Base-by-base conservation (phyloP, 2,888 invertebrate species). In the Anagyrus pseudococci region DNA sequence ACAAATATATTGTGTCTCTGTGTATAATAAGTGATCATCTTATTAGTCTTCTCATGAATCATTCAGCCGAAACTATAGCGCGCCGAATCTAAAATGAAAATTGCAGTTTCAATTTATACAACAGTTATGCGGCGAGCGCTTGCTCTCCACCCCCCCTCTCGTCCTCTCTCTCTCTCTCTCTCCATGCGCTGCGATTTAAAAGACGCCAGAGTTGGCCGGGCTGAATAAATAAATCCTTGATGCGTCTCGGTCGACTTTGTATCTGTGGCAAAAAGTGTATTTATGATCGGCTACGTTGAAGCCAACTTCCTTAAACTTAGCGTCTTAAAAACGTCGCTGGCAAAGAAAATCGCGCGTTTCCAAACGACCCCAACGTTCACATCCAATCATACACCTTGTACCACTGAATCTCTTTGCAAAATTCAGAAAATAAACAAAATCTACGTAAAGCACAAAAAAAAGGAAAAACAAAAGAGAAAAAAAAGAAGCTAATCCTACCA, bases 21-120 rank as follows among this genome's bases (percentile, higher is more conserved):
- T 2, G 2, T 8, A 15, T 2, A 2, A 37, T 13, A 37, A 37
- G 3, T 37, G 33, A 37, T 37, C 33, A 37, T 26, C 54, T 54
- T 48, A 43, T 60, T 26, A 54, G 44, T 2, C 2, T 2, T 15
- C 33, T 37, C 33, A 37, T 37, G 33, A 37, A 37, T 37, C 33
- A 37, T 37, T 37, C 33, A 37, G 33, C 33, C 33, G 8, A 37
- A 37, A 25, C 17, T 13, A 50, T n/a, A 25, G 41, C 37, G 43
- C 44, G 33, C 59, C 52, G 15, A 23, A 41, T 53, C n/a, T n/a
- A 15, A 37, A 37, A 37, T 37, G 33, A 37, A 37, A 37, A 2
- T 37, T 2, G 33, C 33, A 2, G 33, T 37, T 8, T 37, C 33
- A 8, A 37, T 37, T 37, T 37, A 37, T 37, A 37, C 33, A 15